Base-by-base conservation (phyloP, 64 coral and sea anemone genomes). In the Montipora cactus region DNA sequence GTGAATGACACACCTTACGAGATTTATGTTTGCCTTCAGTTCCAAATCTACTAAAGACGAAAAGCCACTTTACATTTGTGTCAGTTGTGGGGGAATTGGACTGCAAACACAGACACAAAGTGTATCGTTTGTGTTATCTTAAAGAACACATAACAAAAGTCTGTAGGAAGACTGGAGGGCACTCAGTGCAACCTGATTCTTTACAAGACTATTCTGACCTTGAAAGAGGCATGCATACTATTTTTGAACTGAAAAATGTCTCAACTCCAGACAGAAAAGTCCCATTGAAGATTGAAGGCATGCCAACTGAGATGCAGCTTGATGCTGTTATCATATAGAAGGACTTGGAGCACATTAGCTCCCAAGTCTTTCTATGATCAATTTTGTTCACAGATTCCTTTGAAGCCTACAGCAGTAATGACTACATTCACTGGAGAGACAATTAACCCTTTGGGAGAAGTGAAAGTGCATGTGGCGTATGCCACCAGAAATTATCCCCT, bases 181-280 rank as follows among this genome's bases (percentile, higher is more conserved):
- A 91, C 87, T 50, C 77, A 44, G n/a, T 94, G 53, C 6, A 57
- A 57, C 53, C 53, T 57, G 53, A 57, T 57, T 57, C 53, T 57
- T 57, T 57, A 57, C 53, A 57, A 57, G 7, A 57, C 53, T 11
- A 48, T 77, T n/a, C 53, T 19, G 69, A 88, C 50, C 53, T 57
- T 6, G 22, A 69, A 72, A 44, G 72, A 5, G 66, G n/a, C 59
- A 50, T 37, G 64, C 14, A 68, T 68, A n/a, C 18, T 4, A n/a
- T 68, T 14, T 81, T 11, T 81, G 64, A 80, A 48, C 45, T 88
- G 18, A 75, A 59, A 57, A 44, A 19, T 19, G 70, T 74, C 37
- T 73, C 62, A 67, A 89, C 28, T 71, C 89, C 87, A 58, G 87
- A 94, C 84, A 77, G 89, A 81, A 90, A 67, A 75, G 52, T 84